Base-by-base conservation (phyloP, 2,888 invertebrate genomes). In the Erynnis tages region DNA sequence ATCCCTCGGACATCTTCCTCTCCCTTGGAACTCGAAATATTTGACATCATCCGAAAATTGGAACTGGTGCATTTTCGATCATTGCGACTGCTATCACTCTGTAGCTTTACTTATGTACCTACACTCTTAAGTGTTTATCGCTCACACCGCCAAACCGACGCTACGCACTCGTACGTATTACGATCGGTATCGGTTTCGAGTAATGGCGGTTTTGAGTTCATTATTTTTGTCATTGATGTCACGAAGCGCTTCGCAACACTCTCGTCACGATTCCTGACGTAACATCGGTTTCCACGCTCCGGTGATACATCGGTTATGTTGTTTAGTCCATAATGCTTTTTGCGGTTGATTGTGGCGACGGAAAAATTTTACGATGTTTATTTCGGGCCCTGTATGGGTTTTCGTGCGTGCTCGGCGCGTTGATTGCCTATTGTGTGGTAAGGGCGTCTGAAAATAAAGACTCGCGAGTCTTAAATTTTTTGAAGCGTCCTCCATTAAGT, bases 181-280 rank as follows among this genome's bases (percentile, higher is more conserved):
- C 66, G 75, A 76, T 76, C 63, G 59, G 65, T 76, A 77, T 79
- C 77, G 68, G 65, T 70, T 73, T 72, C 62, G 67, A 71, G 71
- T 76, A 69, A 73, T 69, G 66, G 64, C 62, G 58, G 58, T 67
- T 63, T 64, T 61, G 61, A 65, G 68, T 69, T 76, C 75, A 66
- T 76, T 76, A 76, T 75, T 78, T 77, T 79, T 76, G 76, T 76
- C 75, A 71, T 70, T 68, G 69, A 63, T 56, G 72, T 73, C 79
- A 77, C 74, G 80, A 73, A 65, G 67, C 60, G 57, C 53, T 67
- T 71, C 69, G 63, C 73, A 65, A 74, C 75, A 71, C 67, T 62
- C 55, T 60, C 61, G 69, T 76, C 82, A 82, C 82, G 79, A 77
- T 64, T 71, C 59, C 61, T 75, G 75, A 76, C 67, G 81, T 74